phyloP scores from a whole-genome alignment of 2,888 invertebrate species.

The Eucera pruinosa region DNA sequence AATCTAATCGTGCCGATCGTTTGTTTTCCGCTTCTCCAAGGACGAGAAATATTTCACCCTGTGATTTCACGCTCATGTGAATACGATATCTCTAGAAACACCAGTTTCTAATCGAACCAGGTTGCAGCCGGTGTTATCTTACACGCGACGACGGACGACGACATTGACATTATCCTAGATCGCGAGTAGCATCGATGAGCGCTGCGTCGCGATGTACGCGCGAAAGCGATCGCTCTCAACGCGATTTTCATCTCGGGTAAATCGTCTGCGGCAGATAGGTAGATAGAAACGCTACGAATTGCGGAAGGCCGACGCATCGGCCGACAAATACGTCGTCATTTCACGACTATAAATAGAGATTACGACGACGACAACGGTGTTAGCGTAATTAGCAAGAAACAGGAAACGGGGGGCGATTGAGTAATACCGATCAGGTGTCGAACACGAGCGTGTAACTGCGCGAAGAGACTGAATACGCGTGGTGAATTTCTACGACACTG shows the following conservation, averaged over 20 bases:
- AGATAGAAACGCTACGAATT: not conserved
- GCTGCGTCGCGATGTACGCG: too few relatives aligned
- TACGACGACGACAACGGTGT: constrained; percentile 70
- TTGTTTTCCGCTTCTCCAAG: constrained; percentile 12
- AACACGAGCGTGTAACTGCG: not conserved
- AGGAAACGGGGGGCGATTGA: constrained; percentile 45
- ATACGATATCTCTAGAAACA: constrained; percentile 1
- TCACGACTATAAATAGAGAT: constrained; percentile 80
- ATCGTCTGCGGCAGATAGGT: not conserved
- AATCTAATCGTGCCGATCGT: constrained; percentile 1
- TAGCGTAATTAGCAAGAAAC: constrained; percentile 63
- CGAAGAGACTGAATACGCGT: not conserved
- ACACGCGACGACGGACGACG: not conserved
- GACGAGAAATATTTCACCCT: not conserved
- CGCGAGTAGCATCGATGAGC: not conserved
- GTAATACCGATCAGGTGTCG: constrained; percentile 52
- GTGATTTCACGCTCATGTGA: not conserved
- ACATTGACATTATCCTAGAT: not conserved
- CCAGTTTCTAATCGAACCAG: constrained; percentile 5
- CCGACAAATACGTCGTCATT: constrained; percentile 54
- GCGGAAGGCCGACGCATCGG: constrained; percentile 21
- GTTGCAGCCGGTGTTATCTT: constrained; percentile 6
- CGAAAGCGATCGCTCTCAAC: not conserved
- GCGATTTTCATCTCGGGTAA: not conserved
- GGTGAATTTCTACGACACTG: not conserved